Conservation (phyloP, 2,888 invertebrate species). For the Bimastos eiseni region DNA sequence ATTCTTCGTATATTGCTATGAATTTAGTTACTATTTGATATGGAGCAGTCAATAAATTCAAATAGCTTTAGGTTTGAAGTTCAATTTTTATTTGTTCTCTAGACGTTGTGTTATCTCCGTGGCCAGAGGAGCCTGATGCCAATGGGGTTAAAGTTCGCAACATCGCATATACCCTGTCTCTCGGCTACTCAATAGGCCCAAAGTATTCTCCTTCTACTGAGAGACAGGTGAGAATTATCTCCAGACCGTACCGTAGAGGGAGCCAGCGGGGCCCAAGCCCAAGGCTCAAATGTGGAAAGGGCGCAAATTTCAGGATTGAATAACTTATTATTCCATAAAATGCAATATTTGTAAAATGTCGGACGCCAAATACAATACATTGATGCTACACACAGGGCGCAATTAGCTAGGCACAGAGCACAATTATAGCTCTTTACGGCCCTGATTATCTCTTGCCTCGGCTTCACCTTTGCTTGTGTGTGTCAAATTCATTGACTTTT, state of each 20-base stretch:
- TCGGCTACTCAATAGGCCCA: constrained; percentile 86
- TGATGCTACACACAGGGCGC: no score
- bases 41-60: not conserved
- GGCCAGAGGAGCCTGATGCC: constrained; percentile 74
- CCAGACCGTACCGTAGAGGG: no score
- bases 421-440: no score
- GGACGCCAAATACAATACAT: no score
- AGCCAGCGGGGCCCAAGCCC: no score
- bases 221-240: constrained; percentile 67
- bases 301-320: no score
- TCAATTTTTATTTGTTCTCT: constrained; percentile 4
- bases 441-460: not conserved
- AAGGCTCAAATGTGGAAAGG: no score
- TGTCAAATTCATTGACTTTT: not conserved
- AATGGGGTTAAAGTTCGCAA: constrained; percentile 65
- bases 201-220: constrained; percentile 86
- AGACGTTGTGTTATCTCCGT: constrained; percentile 68
- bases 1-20: not conserved
- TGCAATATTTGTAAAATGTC: no score
- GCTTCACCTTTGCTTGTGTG: not conserved
- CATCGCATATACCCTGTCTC: constrained; percentile 79
- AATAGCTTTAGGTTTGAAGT: not conserved
- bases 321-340: no score
- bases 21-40: not conserved
- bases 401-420: no score